Base-by-base conservation (phyloP, 2,888 invertebrate genomes). In the Diaperis boleti region DNA sequence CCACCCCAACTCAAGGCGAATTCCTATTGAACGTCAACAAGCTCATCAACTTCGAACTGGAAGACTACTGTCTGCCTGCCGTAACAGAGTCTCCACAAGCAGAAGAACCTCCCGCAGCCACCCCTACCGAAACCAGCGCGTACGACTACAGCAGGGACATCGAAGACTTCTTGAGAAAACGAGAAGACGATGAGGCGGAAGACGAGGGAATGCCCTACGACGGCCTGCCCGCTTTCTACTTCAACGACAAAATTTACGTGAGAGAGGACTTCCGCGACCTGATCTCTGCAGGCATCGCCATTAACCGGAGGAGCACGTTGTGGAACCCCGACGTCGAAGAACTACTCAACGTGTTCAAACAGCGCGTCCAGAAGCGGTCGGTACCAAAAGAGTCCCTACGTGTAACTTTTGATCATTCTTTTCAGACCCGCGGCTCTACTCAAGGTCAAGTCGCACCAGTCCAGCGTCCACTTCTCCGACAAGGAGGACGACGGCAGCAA, bases 1-100 rank as follows among this genome's bases (percentile, higher is more conserved):
- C 82, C 0, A 69, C 78, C 2, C 84, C 85, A 1, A 82, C 82
- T 0, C 84, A 84, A 69, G 83, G 83, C 0, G 82, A 84, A 69
- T 84, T 82, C 72, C 70, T 85, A 35, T 67, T 84, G 42, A 76
- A 75, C 55, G 64, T 79, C 2, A 75, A 80, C 59, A 80, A 82
- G 64, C 70, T 81, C 72, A 72, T 80, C 75, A 68, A 75, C 3
- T 78, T 77, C 59, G 80, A 81, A 66, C 57, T 81, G 2, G 70
- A 77, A 0, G 71, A 75, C 15, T 35, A 35, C 11, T 60, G 64
- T 13, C 6, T 55, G 4, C 18, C 13, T 11, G 20, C 37, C 8
- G 10, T 8, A n/a, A 26, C 6, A n/a, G 11, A 33, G 11, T 2
- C 11, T 33, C 33, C 33, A 2, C 26, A 5, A n/a, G 26, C n/a